Evolutionary conservation across 2,888 invertebrate genomes (phyloP), one percentile per base, ranked within the genome.

Genomic region (Lasioglossum marginatum): DNA sequence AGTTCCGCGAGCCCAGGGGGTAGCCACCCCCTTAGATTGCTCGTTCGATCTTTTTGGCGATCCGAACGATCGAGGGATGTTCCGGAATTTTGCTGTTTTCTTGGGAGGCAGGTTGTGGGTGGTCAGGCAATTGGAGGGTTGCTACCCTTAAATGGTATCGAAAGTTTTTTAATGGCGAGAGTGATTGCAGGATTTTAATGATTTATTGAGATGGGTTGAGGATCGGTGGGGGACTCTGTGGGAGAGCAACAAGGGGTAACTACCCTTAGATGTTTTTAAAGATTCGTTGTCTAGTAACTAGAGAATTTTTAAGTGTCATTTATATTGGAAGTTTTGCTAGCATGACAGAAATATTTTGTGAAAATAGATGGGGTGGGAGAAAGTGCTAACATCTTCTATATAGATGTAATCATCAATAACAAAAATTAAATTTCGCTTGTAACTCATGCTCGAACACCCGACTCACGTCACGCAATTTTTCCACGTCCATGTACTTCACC

Each of bases 1-100:
- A 86, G 84, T 83, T 71, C 16, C 31, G 60, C 73, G 31, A 60
- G 43, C 23, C 57, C n/a, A 10, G 4, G 12, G 78, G 78, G 19
- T 14, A 34, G 12, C 34, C 34, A 23, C 68, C 34, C 34, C 71
- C 43, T 27, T 27, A 45, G 27, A 71, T 43, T 71, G 27, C 43
- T 27, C 14, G 43, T 40, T 68, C 34, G 68, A 37, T 68, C 23
- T 68, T 37, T 68, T 37, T 34, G 23, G 66, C 34, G 31, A 27
- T 63, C 31, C 52, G 31, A 31, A 27, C 63, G 63, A 63, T 63
- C 31, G 16, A 14, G 63, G 16, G 63, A 14, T 6, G 31, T 27
- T 31, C 31, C 16, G 6, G 16, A 31, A 63, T 63, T 27, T 63
- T 63, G 0, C 16, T 31, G 16, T 31, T 63, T 63, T 31, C 63